Evolutionary conservation across 2,797 vertebrate species (phyloP).

Genomic region (Intellagama lesueurii): DNA sequence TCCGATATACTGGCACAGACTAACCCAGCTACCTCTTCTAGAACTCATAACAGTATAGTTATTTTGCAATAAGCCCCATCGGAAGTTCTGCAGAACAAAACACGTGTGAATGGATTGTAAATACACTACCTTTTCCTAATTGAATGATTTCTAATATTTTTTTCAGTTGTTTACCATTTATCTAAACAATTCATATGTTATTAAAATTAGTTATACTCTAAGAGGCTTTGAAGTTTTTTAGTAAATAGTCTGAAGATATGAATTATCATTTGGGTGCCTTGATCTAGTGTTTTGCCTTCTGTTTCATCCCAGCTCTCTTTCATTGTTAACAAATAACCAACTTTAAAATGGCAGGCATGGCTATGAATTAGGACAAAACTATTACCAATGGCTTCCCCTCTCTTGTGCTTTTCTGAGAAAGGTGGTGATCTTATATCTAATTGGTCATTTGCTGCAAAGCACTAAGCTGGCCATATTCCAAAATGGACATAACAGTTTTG

Average conservation of each 20-base stretch:
- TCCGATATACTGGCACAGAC: too few relatives aligned
- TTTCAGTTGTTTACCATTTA: too few relatives aligned
- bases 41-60: too few relatives aligned
- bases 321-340: not conserved
- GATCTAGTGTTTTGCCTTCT: not conserved
- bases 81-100: too few relatives aligned
- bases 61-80: too few relatives aligned
- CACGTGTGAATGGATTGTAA: too few relatives aligned
- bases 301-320: not conserved
- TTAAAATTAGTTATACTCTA: not conserved
- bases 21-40: too few relatives aligned
- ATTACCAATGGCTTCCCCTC: not conserved
- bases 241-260: not conserved
- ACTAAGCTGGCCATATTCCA: not conserved
- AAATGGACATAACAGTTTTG: not conserved
- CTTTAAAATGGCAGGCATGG: not conserved
- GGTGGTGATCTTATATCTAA: not conserved
- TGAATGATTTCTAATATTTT: too few relatives aligned
- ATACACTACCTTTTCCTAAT: too few relatives aligned
- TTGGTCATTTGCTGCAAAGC: not conserved
- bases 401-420: not conserved
- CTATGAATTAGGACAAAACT: not conserved
- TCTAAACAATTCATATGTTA: too few relatives aligned
- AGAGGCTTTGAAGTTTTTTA: not conserved
- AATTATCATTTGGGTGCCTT: not conserved